Base-by-base conservation (phyloP, 2,888 invertebrate genomes). In the Agrochola lota region DNA sequence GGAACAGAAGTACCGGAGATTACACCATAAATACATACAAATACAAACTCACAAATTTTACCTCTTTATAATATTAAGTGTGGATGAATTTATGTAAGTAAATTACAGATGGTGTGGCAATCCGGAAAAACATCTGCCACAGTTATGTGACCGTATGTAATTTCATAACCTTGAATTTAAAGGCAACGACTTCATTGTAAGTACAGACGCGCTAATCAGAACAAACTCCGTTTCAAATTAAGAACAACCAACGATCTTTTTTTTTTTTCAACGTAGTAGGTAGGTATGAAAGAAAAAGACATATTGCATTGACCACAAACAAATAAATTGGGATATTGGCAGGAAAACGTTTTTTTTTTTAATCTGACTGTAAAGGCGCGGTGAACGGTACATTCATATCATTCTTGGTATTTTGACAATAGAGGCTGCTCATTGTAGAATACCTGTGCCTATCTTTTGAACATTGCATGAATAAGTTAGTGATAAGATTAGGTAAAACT, bases 171-270 rank as follows among this genome's bases (percentile, higher is more conserved):
- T 80, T 79, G 74, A 74, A 62, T 80, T 62, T 67, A 20, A 67
- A 67, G 74, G 46, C 79, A 80, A 74, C 67, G 80, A 80, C 80
- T 74, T 35, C 59, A 43, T 72, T 78, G 55, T 79, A 55, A 80
- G 40, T 67, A 57, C 62, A 49, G 55, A 80, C 80, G 26, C 80
- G 79, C 60, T 79, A 79, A 74, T 74, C 55, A 74, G 80, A 74
- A 74, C 66, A 60, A 59, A 78, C 66, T 23, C 59, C 30, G 80
- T 66, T 79, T 80, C 43, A 46, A 79, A 74, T 67, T 62, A n/a
- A 26, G 67, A 60, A 74, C 26, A 15, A 40, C 46, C 55, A 80
- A 79, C 67, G 57, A 80, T 55, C 74, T 62, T 67, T 46, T 1
- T 12, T 26, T 67, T 30, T 46, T 30, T 26, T 57, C 23, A 8